Conservation (phyloP, 2,113 vertebrate genomes). For the Toxotes jaculatrix region DNA sequence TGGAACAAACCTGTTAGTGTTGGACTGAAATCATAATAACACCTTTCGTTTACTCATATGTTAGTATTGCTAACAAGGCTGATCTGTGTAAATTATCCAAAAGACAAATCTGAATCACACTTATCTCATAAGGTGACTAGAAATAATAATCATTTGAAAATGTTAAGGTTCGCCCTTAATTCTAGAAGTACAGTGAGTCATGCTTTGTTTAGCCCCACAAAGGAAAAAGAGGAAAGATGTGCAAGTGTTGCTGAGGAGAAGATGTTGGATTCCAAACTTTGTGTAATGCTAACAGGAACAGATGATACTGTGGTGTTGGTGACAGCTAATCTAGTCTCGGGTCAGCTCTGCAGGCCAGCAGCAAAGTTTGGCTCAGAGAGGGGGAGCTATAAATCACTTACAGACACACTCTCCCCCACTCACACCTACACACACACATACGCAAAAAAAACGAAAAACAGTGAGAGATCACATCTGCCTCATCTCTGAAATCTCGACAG, state of each 20-base stretch:
- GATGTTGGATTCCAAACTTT: conserved; percentile 46
- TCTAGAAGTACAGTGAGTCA: neutral
- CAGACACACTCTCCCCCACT: neutral
- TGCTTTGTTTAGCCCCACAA: conserved; percentile 4
- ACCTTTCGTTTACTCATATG: neutral
- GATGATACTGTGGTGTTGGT: conserved; percentile 65
- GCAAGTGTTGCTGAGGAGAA: conserved; percentile 14
- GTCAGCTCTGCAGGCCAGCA: conserved; percentile 67
- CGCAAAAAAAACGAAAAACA: neutral
- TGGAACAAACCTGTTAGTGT: conserved; percentile 18
- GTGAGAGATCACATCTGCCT: conserved; percentile 43
- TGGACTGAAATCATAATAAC: neutral
- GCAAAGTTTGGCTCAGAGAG: conserved; percentile 65
- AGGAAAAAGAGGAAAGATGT: conserved; percentile 26
- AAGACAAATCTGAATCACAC: conserved; percentile 1
- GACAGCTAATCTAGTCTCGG: conserved; percentile 73
- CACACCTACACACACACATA: conserved; percentile 1
- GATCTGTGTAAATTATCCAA: neutral
- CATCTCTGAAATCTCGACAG: conserved; percentile 1
- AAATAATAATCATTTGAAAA: neutral
- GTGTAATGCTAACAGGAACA: conserved; percentile 61
- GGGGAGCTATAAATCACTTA: conserved; percentile 71
- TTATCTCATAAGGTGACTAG: neutral
- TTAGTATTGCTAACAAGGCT: neutral
- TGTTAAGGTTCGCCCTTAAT: neutral